A percentile compares a stretch with the other conserved stretches of the same genome.
Conservation (phyloP, 2,113 vertebrate genomes). For the Rousettus leschenaultii region DNA sequence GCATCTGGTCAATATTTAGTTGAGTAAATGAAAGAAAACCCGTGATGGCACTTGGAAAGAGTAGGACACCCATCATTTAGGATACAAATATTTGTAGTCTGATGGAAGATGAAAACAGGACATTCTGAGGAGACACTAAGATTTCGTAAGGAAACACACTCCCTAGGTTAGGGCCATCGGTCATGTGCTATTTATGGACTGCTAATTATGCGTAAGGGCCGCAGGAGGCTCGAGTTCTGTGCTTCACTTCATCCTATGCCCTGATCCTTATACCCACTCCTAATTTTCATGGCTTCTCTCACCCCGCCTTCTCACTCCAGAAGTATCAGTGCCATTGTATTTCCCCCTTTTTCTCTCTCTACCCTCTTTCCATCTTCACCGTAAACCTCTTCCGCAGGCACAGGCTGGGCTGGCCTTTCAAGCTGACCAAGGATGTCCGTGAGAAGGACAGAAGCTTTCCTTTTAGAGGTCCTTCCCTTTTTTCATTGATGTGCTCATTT, state of each 20-base stretch:
- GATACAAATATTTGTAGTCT: neutral
- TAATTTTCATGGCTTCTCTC: neutral
- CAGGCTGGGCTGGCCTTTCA: neutral
- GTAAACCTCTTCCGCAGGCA: neutral
- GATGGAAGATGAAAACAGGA: neutral
- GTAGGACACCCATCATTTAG: rapidly evolving
- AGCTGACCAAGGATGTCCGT: neutral
- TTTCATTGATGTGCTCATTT: neutral
- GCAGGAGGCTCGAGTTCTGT: rapidly evolving
- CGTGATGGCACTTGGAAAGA: neutral
- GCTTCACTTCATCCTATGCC: neutral
- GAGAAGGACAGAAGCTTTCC: neutral
- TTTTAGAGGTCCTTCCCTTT: neutral
- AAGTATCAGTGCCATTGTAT: rapidly evolving
- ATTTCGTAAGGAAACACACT: neutral
- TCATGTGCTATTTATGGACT: neutral
- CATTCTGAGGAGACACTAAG: neutral
- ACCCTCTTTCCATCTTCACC: rapidly evolving
- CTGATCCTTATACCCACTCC: neutral
- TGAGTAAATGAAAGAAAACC: neutral
- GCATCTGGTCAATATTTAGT: neutral
- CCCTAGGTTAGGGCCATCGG: neutral
- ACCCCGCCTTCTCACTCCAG: neutral
- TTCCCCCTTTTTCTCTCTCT: neutral
- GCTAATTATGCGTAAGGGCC: neutral